Evolutionary conservation across 2,797 vertebrate species (phyloP), one percentile per base, ranked within the genome.

Genomic region (Sparus aurata): DNA sequence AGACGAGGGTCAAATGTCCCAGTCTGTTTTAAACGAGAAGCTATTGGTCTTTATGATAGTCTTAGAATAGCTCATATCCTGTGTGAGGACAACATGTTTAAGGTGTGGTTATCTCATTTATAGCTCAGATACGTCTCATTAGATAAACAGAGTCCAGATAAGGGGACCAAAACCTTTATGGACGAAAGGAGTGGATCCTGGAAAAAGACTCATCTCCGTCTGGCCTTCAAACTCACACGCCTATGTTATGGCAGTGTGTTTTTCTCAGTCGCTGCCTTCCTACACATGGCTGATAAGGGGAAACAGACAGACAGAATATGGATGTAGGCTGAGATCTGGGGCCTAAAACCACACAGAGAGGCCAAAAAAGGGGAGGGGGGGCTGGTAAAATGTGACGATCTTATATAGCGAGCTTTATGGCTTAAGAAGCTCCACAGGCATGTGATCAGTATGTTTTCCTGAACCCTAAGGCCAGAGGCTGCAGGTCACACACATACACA

Each of bases 141-240:
- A 69, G 23, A 55, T 23, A 64, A 84, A 83, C 57, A 73, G 16
- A 52, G 75, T 4, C n/a, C 16, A 74, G 86, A 85, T 85, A 86
- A 90, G 69, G 3, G 49, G n/a, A 59, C 61, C 55, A 65, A 72
- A 68, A 45, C 53, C 61, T 75, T 7, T 77, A 58, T 87, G 60
- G 73, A 87, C 71, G 73, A 75, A 89, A 73, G 76, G 85, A 62
- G 82, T 27, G 63, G 70, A 73, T 50, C 38, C 17, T 70, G 62
- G 23, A 72, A 78, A 38, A 71, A 54, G 12, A 55, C 62, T 59
- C 71, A 72, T 71, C 41, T 75, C 53, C 25, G 75, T 82, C 82
- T 82, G 75, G n/a, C 34, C 18, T 62, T 71, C 20, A 85, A 69
- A 73, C 49, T 81, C 69, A 79, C 74, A 86, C 10, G 1, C 57